Conservation (phyloP, 2,797 vertebrate species). For the Monodelphis domestica region DNA sequence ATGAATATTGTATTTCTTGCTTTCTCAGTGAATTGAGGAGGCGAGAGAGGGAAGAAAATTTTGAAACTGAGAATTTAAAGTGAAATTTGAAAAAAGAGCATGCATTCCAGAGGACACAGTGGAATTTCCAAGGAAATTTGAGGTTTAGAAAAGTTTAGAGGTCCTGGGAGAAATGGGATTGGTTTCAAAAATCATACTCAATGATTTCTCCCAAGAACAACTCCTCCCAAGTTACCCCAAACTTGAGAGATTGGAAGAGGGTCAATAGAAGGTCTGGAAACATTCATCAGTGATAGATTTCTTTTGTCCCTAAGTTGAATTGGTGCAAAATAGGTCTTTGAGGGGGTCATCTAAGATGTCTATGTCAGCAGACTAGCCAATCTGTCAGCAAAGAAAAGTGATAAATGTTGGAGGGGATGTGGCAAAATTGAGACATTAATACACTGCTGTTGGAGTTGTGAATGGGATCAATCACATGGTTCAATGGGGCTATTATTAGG, state of each 20-base stretch:
- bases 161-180: neutral
- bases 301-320: no score
- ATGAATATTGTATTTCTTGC: neutral
- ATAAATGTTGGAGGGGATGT: no score
- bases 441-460: no score
- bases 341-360: neutral
- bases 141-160: neutral
- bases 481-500: no score
- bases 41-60: neutral
- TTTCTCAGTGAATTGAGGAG: neutral
- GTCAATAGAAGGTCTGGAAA: neutral
- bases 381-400: no score
- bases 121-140: neutral
- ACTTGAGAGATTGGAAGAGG: neutral
- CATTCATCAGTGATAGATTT: neutral
- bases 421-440: no score
- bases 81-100: neutral
- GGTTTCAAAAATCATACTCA: neutral
- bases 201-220: neutral
- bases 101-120: neutral
- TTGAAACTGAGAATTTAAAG: neutral
- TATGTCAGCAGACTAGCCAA: no score
- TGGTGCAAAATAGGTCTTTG: neutral
- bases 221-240: neutral
- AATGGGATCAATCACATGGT: no score